Conservation (phyloP, 1,140 invertebrate species). For the Eueides isabella region DNA sequence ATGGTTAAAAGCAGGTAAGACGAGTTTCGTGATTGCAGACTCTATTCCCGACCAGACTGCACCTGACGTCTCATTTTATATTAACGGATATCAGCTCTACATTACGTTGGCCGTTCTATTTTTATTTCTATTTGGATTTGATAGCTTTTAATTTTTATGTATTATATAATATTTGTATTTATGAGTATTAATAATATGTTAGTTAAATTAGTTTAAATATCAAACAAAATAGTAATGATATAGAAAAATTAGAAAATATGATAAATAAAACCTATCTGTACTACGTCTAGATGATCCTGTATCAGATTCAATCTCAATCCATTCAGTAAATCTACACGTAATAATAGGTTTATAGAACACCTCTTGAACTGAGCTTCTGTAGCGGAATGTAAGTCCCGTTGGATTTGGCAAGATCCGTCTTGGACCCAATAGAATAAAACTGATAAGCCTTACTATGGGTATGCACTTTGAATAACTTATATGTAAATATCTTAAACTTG, state of each 20-base stretch:
- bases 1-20: neutral
- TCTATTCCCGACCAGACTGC: constrained; percentile 51
- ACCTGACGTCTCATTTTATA: constrained; percentile 32
- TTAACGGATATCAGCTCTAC: neutral
- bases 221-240: too few species aligned
- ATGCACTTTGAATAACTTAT: neutral
- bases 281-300: neutral
- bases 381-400: constrained; percentile 35
- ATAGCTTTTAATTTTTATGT: neutral
- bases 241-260: too few species aligned
- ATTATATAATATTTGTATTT: neutral
- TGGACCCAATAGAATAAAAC: constrained; percentile 20
- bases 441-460: neutral
- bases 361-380: constrained; percentile 31
- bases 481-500: neutral
- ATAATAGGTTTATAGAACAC: constrained; percentile 31
- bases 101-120: neutral
- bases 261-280: too few species aligned
- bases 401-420: constrained; percentile 33
- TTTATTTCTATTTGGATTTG: neutral
- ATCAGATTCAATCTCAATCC: neutral
- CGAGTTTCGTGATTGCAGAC: neutral
- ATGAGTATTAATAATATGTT: neutral
- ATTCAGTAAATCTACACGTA: neutral
- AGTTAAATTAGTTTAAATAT: neutral